These are phyloP conservation scores for Siphamia tubifer DNA, from an alignment of 2,113 vertebrate species.

Conservation along the genomic window DNA sequence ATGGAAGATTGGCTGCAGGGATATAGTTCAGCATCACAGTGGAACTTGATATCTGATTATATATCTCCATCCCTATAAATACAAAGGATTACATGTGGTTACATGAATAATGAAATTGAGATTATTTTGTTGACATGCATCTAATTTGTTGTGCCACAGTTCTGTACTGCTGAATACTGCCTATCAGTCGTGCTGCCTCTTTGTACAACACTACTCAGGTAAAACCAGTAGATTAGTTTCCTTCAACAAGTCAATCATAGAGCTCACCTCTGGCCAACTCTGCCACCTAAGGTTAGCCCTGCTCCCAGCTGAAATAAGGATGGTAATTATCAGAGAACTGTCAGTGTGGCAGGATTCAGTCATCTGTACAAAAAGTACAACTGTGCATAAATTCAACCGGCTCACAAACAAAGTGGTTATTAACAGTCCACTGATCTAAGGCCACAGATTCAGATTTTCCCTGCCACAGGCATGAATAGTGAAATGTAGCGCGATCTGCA, in stretches of 20 bases:
- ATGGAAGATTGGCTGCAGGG: constrained; percentile 64
- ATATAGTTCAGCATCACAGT: constrained; percentile 49
- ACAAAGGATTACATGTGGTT: constrained; percentile 68
- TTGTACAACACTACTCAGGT: constrained; percentile 35
- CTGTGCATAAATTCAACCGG: constrained; percentile 26
- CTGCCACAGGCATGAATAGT: not conserved
- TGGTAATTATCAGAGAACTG: constrained; percentile 7
- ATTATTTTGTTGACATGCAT: constrained; percentile 64
- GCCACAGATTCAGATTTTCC: not conserved
- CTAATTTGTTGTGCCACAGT: constrained; percentile 52
- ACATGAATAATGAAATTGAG: constrained; percentile 70
- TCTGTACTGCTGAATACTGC: constrained; percentile 1
- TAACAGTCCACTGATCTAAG: constrained; percentile 30
- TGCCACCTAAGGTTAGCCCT: constrained; percentile 1
- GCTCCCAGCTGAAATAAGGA: not conserved
- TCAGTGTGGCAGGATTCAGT: constrained; percentile 11
- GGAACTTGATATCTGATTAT: constrained; percentile 65
- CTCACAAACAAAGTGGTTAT: constrained; percentile 47
- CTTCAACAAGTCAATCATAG: constrained; percentile 46
- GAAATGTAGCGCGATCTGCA: constrained; percentile 33
- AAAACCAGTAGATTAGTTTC: constrained; percentile 23
- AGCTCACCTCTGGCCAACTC: constrained; percentile 6
- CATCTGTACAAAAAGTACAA: constrained; percentile 2
- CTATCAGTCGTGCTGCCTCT: not conserved
- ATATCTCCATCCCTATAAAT: constrained; percentile 9